phyloP scores from a whole-genome alignment of 2,888 invertebrate species.

The Tyria jacobaeae region DNA sequence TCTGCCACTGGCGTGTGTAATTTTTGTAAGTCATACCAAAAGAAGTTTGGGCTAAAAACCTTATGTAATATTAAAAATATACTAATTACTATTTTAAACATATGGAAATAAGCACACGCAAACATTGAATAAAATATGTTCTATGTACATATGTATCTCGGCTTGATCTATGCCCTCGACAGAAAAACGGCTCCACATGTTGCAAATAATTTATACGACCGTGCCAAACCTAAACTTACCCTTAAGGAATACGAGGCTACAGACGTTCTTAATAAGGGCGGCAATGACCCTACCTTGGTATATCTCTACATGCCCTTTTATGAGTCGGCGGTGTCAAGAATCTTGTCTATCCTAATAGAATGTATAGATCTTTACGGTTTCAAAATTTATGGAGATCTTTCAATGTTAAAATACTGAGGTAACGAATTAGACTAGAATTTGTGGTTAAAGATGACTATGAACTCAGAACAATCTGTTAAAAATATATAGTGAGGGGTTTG shows the following conservation, averaged over 20 bases:
- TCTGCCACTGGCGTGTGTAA: not conserved
- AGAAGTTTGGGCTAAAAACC: too few species aligned
- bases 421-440: conserved; percentile 45
- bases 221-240: conserved; percentile 55
- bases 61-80: too few species aligned
- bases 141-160: conserved; percentile 23
- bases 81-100: not conserved
- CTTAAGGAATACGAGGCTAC: conserved; percentile 53
- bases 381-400: conserved; percentile 53
- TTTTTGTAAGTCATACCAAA: not conserved
- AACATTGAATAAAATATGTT: conserved; percentile 22
- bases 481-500: conserved; percentile 20
- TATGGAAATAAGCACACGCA: conserved; percentile 20
- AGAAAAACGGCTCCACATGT: conserved; percentile 46
- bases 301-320: conserved; percentile 65
- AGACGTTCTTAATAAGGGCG: conserved; percentile 59
- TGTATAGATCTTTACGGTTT: conserved; percentile 50
- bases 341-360: conserved; percentile 62
- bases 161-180: conserved; percentile 40
- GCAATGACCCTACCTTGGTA: conserved; percentile 60
- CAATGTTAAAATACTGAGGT: conserved; percentile 49
- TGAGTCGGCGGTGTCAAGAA: conserved; percentile 65
- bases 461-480: conserved; percentile 30
- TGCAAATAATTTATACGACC: conserved; percentile 48
- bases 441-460: conserved; percentile 32